Percentiles rank a stretch among this genome's conserved stretches.
Evolutionary conservation across 2,797 vertebrate species (phyloP).

Genomic region (Sciurus carolinensis): DNA sequence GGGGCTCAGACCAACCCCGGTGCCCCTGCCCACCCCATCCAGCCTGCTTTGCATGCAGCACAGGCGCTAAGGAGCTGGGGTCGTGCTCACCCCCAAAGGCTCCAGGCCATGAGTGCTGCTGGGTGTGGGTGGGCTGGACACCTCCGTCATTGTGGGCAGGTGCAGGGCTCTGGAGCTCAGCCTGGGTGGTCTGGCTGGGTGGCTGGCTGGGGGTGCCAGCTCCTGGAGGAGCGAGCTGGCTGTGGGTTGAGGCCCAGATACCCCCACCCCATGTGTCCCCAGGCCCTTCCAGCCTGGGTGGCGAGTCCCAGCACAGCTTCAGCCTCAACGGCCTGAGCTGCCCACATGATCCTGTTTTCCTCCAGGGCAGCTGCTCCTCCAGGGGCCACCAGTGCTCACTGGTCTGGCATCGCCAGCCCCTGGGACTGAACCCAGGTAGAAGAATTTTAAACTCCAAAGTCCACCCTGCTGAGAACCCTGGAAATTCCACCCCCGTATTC

Average conservation of each 20-base stretch:
- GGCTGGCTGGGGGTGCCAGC: not conserved
- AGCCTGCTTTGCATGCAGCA: not conserved
- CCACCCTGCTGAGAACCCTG: not conserved
- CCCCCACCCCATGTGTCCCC: not conserved
- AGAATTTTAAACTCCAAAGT: not conserved
- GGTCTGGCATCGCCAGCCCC: no score
- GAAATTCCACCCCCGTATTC: not conserved
- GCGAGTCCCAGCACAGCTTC: fast-evolving
- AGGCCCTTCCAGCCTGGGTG: not conserved
- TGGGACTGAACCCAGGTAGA: no score
- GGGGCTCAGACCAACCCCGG: no score
- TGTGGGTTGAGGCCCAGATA: no score
- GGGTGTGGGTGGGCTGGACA: no score
- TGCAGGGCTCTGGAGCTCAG: not conserved
- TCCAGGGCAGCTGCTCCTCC: not conserved
- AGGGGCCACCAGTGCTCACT: not conserved
- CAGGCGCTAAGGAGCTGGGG: not conserved
- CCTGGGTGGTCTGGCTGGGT: fast-evolving
- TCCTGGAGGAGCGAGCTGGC: not conserved
- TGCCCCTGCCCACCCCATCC: fast-evolving
- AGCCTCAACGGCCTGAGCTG: not conserved
- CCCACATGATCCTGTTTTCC: fast-evolving
- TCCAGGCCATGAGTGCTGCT: not conserved
- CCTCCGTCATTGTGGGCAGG: not conserved
- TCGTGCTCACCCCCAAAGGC: not conserved